Evolutionary conservation across 1,140 invertebrate genomes (phyloP), one percentile per base, ranked within the genome.

Genomic region (Bombus superbus): DNA sequence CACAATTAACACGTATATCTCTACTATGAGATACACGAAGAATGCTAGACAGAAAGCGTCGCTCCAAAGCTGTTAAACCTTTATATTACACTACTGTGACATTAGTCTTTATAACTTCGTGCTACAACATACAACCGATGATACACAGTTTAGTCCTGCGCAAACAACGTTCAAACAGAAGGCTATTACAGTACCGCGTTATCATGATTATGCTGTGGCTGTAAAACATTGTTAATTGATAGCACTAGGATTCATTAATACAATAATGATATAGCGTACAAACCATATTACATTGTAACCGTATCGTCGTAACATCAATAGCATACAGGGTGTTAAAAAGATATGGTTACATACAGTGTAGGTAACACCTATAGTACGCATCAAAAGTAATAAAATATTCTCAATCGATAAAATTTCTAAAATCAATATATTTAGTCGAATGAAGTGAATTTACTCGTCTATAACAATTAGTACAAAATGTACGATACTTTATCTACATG

Each of bases 61-160:
- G 91, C 92, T 93, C 91, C 92, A 94, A 92, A 85, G 77, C 77
- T 40, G 68, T 69, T 40, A 28, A 69, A 40, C 38, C 35, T 69
- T 40, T 69, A 11, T 28, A 40, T 69, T 38, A 38, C 68, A 40
- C 38, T 28, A 40, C 35, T 69, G 38, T 40, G 38, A 69, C 38
- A 69, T 40, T 38, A 25, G 68, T 40, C 68, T 69, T 69, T 28
- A 38, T 28, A 69, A 69, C 38, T 69, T 13, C 3, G 25, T 28
- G 35, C 68, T 11, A 40, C 22, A 11, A 25, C 3, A 25, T 25
- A 28, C 68, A 40, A 18, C 68, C 35, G 38, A 69, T 40, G 68
- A 69, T 10, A 28, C 68, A 25, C 35, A 2, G 32, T 13, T 35
- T 35, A 22, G 68, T 28, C 35, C 35, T 40, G 68, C 4, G 68